Base-by-base conservation (phyloP, 2,797 vertebrate genomes). In the Poeciliopsis paucimaculata region DNA sequence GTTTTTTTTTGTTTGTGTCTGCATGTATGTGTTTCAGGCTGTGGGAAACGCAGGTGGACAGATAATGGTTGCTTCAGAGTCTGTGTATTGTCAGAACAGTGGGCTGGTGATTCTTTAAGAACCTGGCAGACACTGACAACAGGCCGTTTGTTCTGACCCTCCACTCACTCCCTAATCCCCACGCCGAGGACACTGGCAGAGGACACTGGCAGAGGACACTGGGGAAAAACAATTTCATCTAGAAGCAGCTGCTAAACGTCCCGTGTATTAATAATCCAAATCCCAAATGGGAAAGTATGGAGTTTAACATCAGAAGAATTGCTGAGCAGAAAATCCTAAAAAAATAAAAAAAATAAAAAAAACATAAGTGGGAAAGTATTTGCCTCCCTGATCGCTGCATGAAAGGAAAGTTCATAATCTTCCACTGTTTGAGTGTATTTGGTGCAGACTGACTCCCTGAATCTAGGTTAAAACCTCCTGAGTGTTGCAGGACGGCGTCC, bases 51-150 rank as follows among this genome's bases (percentile, higher is more conserved):
- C 26, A 79, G 39, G 51, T 60, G 45, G 8, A 73, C 23, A 74
- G 70, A 57, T 73, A 80, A 84, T 53, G 57, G 51, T 46, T 3
- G 36, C 41, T 87, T 87, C 71, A 76, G 60, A 82, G 62, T 43
- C 16, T 39, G 46, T 4, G 70, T 75, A 70, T 85, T 90, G 80
- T 89, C 72, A 46, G 49, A 76, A 77, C 62, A 47, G 66, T 41
- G 73, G 82, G 84, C 80, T 87, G 84, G 79, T 90, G 88, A 75
- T 87, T 80, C 75, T 88, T 46, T 60, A 75, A 79, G 78, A 86
- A 73, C 36, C 73, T 70, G 73, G 55, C 51, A 77, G 31, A 79
- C 41, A 53, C 66, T 76, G 68, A 31, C 75, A 77, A 77, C 75
- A 83, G 64, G 45, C 76, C 71, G 41, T 79, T 66, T 77, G 81